Base-by-base conservation (phyloP, 2,113 vertebrate genomes). In the Crotalus helleri region DNA sequence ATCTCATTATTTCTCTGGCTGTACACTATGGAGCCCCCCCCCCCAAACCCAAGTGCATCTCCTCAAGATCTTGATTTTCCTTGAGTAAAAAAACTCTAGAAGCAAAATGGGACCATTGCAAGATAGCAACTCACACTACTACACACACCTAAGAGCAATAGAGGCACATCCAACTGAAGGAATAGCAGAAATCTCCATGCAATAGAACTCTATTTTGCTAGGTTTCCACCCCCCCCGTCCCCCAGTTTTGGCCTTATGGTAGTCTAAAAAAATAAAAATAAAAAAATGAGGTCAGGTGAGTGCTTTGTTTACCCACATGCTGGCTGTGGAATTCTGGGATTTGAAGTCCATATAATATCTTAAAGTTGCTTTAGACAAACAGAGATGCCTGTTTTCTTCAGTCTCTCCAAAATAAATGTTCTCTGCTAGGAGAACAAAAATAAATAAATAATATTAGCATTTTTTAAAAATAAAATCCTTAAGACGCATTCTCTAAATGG, bases 401-500 rank as follows among this genome's bases (percentile, higher is more conserved):
- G 95, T 89, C 91, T 90, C 13, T 94, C 92, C 92, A 61, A 94
- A 93, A 95, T 81, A 74, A 54, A 94, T 91, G 93, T 74, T 59
- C 54, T 69, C 19, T 81, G 88, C 89, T 92, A 24, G 17, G 15
- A 10, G 53, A 93, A 19, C 13, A 86, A 93, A 61, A 46, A 81
- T 39, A 74, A 85, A 85, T 58, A 57, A 59, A 59, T 19, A 59
- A 85, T 54, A 58, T 90, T 90, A n/a, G 64, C 94, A 59, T 94
- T 95, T 64, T 91, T 90, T 95, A 95, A 94, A 64, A 69, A 95
- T 59, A 94, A 3, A 92, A 44, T 24, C 94, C 92, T 49, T 85
- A 92, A 96, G 91, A 88, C 54, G 24, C 93, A 94, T 93, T 95
- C 94, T 94, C 92, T 94, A 85, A 85, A 91, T 55, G 94, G 92